Conservation (phyloP, 2,113 vertebrate genomes). For the Cathartes aura region DNA sequence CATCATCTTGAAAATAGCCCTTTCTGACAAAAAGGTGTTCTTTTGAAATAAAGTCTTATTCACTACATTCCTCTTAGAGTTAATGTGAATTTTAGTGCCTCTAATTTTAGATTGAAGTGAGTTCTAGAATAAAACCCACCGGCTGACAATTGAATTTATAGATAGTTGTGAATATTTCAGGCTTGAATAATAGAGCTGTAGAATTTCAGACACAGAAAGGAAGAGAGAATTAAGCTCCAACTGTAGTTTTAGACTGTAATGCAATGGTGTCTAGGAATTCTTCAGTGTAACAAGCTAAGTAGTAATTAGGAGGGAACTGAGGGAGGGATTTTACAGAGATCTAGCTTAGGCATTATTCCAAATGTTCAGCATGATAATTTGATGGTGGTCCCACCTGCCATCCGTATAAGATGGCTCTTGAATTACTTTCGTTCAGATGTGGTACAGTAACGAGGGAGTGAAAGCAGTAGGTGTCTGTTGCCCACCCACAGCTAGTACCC, state of each 20-base stretch:
- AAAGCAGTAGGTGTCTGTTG: background rate
- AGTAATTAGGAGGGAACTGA: constrained; percentile 74
- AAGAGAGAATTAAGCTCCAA: constrained; percentile 81
- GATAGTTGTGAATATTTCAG: constrained; percentile 96
- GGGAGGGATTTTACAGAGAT: constrained; percentile 56
- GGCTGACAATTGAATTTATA: constrained; percentile 98
- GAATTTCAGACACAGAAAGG: constrained; percentile 85
- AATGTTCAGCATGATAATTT: constrained; percentile 12
- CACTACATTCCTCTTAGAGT: constrained; percentile 88
- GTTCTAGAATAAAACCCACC: constrained; percentile 88
- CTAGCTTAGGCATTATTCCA: constrained; percentile 50
- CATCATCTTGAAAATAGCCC: constrained; percentile 94
- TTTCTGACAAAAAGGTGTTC: constrained; percentile 93
- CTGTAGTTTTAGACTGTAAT: constrained; percentile 75
- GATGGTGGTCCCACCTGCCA: background rate
- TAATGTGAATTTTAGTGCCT: constrained; percentile 97
- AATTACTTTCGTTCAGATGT: background rate
- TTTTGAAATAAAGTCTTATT: constrained; percentile 92
- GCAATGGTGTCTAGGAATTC: constrained; percentile 69
- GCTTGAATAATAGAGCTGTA: constrained; percentile 93
- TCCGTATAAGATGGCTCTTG: background rate
- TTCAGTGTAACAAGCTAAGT: constrained; percentile 74
- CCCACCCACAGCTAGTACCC: background rate
- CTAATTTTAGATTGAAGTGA: constrained; percentile 93
- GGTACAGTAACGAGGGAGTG: background rate